These are phyloP conservation scores for Sminthurides aquaticus DNA, from an alignment of 2,888 invertebrate species.

Conservation along the genomic window DNA sequence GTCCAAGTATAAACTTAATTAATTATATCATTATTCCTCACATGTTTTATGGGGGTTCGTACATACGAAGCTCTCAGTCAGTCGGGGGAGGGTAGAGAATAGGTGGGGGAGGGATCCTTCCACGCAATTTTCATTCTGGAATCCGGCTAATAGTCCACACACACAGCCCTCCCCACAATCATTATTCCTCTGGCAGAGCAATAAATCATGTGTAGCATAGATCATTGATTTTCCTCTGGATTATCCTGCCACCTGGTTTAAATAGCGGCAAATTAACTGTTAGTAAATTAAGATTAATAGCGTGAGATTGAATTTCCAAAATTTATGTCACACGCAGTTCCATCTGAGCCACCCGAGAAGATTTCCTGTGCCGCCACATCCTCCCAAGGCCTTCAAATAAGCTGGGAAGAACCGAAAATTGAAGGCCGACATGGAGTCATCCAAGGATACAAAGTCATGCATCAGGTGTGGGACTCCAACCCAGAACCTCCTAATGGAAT, in stretches of 20 bases:
- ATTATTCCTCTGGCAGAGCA: no score
- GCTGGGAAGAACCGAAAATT: slow-evolving; percentile 61
- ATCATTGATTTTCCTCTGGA: background rate
- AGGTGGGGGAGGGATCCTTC: no score
- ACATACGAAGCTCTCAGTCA: background rate
- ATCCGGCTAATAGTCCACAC: no score
- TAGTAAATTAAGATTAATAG: background rate
- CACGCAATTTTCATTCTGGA: no score
- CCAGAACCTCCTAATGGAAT: background rate
- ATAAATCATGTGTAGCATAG: background rate
- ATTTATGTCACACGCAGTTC: no score
- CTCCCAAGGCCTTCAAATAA: slow-evolving; percentile 63
- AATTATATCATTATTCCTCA: slow-evolving; percentile 15
- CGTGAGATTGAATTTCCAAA: background rate
- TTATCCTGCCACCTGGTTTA: background rate
- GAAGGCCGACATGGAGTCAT: slow-evolving; percentile 48
- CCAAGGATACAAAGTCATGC: slow-evolving; percentile 57
- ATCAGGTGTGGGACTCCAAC: slow-evolving; percentile 14
- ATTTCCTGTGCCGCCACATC: slow-evolving; percentile 63
- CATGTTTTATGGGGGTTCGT: background rate
- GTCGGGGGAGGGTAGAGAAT: background rate
- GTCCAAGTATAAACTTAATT: slow-evolving; percentile 9
- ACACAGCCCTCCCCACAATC: no score
- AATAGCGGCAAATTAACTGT: background rate
- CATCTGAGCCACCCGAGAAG: slow-evolving; percentile 60